Conservation (phyloP, 1,140 invertebrate species). For the Agrypnia vestita region DNA sequence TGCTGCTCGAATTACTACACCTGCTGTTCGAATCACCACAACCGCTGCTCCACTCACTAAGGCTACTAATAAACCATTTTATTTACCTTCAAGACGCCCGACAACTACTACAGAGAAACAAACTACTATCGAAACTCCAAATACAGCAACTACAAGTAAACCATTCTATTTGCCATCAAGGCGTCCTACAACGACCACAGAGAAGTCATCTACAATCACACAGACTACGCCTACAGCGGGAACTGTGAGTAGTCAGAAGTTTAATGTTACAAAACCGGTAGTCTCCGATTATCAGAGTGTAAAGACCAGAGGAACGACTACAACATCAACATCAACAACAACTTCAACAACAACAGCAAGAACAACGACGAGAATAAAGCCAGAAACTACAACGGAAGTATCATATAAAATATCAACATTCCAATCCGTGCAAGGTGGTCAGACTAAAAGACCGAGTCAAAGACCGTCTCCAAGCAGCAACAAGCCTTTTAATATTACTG, state of each 20-base stretch:
- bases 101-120: background rate
- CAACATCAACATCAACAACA: background rate
- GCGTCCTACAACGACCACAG: constrained; percentile 59
- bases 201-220: constrained; percentile 46
- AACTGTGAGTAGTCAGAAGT: background rate
- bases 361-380: constrained; percentile 55
- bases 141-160: constrained; percentile 38
- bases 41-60: background rate
- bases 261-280: no score
- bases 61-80: constrained; percentile 47
- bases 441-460: constrained; percentile 65
- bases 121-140: background rate
- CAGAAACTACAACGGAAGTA: constrained; percentile 64
- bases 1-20: background rate
- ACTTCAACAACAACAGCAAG: background rate
- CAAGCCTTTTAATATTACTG: background rate
- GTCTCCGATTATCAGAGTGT: no score
- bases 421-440: constrained; percentile 69
- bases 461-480: constrained; percentile 40
- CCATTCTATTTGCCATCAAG: constrained; percentile 42
- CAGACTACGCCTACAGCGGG: background rate
- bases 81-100: constrained; percentile 29
- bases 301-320: background rate
- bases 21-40: no score
- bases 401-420: constrained; percentile 72